phyloP scores from a whole-genome alignment of 2,888 invertebrate genomes.

The Cheilosia urbana region DNA sequence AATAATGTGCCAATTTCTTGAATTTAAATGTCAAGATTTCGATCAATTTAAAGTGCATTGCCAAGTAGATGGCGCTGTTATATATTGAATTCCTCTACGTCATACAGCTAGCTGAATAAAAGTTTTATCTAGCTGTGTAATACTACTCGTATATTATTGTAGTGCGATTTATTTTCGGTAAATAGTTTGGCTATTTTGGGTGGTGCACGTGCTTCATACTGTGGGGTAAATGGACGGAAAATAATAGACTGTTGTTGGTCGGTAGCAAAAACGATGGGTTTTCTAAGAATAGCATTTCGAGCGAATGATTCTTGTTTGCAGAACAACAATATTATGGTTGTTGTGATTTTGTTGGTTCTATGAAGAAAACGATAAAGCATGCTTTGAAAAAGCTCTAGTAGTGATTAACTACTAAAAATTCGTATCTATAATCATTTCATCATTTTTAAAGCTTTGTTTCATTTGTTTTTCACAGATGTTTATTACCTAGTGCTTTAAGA shows the following conservation, averaged over 20 bases:
- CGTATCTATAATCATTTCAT: too few species aligned
- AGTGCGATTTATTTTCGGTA: conserved; percentile 51
- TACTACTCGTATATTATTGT: not conserved
- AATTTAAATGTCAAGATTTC: conserved; percentile 47
- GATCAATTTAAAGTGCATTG: conserved; percentile 5
- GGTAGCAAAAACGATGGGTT: not conserved
- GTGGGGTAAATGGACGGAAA: conserved; percentile 26
- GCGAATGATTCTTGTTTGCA: too few species aligned
- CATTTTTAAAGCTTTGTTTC: too few species aligned
- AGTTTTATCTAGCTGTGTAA: not conserved
- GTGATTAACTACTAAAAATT: too few species aligned
- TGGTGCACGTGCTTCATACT: conserved; percentile 34
- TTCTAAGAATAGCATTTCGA: not conserved
- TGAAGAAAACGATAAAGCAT: too few species aligned
- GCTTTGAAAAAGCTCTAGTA: too few species aligned
- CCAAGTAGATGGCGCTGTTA: conserved; percentile 32
- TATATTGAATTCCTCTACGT: not conserved
- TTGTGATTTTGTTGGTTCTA: not conserved
- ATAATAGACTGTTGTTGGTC: not conserved
- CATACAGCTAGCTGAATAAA: conserved; percentile 9
- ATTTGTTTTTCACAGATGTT: too few species aligned
- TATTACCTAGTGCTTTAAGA: too few species aligned
- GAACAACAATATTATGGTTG: not conserved
- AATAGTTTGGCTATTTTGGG: conserved; percentile 43
- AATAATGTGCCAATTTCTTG: not conserved